Conservation (phyloP, 2,113 vertebrate genomes). For the Struthio camelus region DNA sequence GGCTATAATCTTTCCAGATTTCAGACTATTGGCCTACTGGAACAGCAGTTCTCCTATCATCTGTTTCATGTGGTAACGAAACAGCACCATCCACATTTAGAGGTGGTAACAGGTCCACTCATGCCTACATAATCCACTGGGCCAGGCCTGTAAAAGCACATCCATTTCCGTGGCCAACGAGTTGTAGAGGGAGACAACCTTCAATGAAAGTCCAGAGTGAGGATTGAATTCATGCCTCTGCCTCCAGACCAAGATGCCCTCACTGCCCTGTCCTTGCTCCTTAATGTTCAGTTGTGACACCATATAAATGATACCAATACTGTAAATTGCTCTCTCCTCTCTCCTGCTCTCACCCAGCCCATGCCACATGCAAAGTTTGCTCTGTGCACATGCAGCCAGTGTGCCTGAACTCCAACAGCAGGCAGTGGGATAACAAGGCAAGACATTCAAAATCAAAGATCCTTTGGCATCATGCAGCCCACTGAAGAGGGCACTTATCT, state of each 20-base stretch:
- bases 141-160: too few species aligned
- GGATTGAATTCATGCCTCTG: too few species aligned
- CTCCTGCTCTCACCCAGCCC: not conserved
- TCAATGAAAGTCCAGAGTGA: not conserved
- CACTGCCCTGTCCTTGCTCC: too few species aligned
- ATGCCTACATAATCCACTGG: not conserved
- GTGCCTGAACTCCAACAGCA: not conserved
- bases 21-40: not conserved
- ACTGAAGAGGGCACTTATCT: not conserved
- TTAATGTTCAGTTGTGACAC: not conserved
- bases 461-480: not conserved
- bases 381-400: fast-evolving
- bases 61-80: not conserved
- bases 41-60: not conserved
- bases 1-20: not conserved
- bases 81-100: not conserved
- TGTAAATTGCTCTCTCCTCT: not conserved
- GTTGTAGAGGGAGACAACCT: not conserved
- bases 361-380: not conserved
- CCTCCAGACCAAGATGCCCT: too few species aligned
- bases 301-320: not conserved
- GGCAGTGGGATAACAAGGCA: not conserved
- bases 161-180: too few species aligned
- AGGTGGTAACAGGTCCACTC: not conserved
- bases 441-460: not conserved